phyloP scores from a whole-genome alignment of 2,113 vertebrate species.

The Pandion haliaetus region DNA sequence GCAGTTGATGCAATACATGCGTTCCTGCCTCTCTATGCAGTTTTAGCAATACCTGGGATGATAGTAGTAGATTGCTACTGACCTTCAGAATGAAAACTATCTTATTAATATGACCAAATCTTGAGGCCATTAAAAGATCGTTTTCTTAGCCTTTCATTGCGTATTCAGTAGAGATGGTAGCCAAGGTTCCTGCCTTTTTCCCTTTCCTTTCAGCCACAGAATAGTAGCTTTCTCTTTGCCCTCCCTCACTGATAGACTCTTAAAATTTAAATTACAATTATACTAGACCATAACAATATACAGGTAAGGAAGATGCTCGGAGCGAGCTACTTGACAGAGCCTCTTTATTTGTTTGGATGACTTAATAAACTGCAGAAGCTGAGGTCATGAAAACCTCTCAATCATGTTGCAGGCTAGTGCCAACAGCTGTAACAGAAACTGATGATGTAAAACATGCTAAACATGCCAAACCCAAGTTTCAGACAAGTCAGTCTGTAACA shows the following conservation, averaged over 20 bases:
- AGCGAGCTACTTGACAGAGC: not conserved
- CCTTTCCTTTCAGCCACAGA: not conserved
- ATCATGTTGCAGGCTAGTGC: constrained; percentile 17
- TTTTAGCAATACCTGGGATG: not conserved
- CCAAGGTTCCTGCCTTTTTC: not conserved
- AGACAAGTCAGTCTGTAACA: not conserved
- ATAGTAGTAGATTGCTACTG: not conserved
- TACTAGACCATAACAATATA: not conserved
- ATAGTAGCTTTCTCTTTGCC: not conserved
- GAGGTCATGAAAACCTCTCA: constrained; percentile 56
- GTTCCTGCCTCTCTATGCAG: not conserved
- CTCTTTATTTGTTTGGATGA: constrained; percentile 46
- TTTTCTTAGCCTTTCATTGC: not conserved
- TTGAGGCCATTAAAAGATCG: not conserved
- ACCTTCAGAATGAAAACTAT: not conserved
- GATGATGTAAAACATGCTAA: constrained; percentile 49
- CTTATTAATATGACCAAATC: not conserved
- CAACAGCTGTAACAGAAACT: constrained; percentile 49
- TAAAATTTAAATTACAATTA: constrained; percentile 4
- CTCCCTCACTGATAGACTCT: not conserved
- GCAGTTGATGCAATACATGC: not conserved
- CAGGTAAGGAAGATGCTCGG: constrained; percentile 27
- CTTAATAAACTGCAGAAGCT: constrained; percentile 52
- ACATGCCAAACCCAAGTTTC: constrained; percentile 32
- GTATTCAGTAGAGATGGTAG: not conserved